Conservation (phyloP, 1,140 invertebrate species). For the Dysdera silvatica region DNA sequence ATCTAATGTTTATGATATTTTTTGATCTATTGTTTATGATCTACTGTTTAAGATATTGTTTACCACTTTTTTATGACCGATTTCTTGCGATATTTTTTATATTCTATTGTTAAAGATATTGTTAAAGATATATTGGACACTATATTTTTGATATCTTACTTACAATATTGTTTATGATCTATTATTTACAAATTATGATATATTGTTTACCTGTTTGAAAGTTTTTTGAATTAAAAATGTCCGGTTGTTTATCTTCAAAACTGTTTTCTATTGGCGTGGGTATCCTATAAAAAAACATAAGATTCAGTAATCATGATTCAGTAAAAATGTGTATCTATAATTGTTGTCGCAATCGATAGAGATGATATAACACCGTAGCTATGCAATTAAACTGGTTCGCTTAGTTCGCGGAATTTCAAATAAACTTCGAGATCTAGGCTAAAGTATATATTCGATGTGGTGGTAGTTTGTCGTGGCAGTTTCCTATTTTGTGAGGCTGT, state of each 20-base stretch:
- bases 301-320: not conserved
- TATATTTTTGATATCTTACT: too few species aligned
- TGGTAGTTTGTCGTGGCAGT: too few species aligned
- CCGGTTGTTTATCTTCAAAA: constrained; percentile 10
- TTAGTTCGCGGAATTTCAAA: not conserved
- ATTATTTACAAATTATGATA: not conserved
- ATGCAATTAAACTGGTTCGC: not conserved
- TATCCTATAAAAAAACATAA: not conserved
- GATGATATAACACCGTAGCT: not conserved
- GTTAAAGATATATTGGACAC: too few species aligned
- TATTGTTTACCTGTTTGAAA: constrained; percentile 14
- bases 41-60: too few species aligned
- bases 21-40: too few species aligned
- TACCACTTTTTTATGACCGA: too few species aligned
- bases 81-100: too few species aligned
- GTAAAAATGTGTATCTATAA: not conserved
- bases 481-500: too few species aligned
- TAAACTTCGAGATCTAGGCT: not conserved
- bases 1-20: too few species aligned
- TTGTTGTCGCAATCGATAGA: not conserved
- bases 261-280: constrained; percentile 4
- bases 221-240: constrained; percentile 20
- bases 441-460: too few species aligned
- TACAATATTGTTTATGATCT: too few species aligned
- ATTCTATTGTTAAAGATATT: too few species aligned